A percentile compares a stretch with the other conserved stretches of the same genome.
These are phyloP conservation scores for Cheumatopsyche charites DNA, from an alignment of 1,140 invertebrate genomes.

Conservation along the genomic window DNA sequence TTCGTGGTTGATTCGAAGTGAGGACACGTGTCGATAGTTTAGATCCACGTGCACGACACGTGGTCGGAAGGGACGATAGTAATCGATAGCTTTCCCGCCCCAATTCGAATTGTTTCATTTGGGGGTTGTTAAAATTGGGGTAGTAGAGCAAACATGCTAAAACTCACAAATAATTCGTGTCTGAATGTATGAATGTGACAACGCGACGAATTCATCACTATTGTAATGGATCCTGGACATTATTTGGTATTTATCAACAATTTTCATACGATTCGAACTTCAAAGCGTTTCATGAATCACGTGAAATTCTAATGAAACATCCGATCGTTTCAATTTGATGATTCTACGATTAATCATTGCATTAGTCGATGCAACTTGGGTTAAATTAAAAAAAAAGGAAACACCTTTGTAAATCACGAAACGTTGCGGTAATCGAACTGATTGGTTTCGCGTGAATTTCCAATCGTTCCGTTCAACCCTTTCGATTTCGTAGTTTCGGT, in stretches of 20 bases:
- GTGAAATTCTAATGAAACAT: too few species aligned
- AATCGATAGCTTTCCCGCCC: constrained; percentile 22
- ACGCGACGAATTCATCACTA: too few species aligned
- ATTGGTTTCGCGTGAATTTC: not conserved
- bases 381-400: not conserved
- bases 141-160: constrained; percentile 9
- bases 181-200: too few species aligned
- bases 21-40: constrained; percentile 35
- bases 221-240: too few species aligned
- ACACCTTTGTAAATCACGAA: constrained; percentile 8
- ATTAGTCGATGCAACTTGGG: not conserved
- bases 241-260: too few species aligned
- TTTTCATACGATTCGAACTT: too few species aligned
- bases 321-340: too few species aligned
- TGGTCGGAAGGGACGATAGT: constrained; percentile 29
- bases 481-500: constrained; percentile 5
- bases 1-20: not conserved
- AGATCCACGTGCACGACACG: constrained; percentile 40
- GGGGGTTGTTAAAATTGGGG: not conserved
- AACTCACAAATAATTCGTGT: not conserved
- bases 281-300: too few species aligned
- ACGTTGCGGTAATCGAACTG: not conserved
- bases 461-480: constrained; percentile 6
- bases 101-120: not conserved
- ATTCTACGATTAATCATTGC: too few species aligned